Evolutionary conservation across 1,140 invertebrate species (phyloP), one percentile per base, ranked within the genome.

Genomic region (Brachionus rubens): DNA sequence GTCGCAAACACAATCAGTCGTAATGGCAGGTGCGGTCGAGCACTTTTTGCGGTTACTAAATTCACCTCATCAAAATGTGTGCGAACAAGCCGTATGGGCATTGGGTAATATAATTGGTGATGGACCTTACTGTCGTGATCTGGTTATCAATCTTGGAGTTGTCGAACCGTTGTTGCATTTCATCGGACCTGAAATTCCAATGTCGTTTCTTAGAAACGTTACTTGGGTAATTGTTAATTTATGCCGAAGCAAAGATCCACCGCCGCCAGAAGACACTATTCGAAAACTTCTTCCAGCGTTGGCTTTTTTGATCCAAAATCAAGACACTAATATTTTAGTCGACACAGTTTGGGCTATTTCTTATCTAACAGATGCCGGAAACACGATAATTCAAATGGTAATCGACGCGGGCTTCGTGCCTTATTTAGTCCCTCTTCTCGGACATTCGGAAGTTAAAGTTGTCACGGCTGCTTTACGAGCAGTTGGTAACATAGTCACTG

Each of bases 341-440:
- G 96, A 99, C 83, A 98, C 96, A 56, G 93, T 99, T 43, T 99
- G 96, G 97, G 96, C 96, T 28, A 88, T 99, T 77, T 98, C 96
- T 81, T 99, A 99, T 86, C 85, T 99, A 79, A 99, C 96, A 52
- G 96, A 98, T 82, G 93, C 93, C 76, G 96, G 96, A 21, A 98
- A 98, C 83, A 93, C 96, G 78, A 95, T 98, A 86, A 99, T 99
- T 81, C 95, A 98, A 79, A 91, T 98, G 90, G 95, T 99, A 0
- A 96, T 99, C 78, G 95, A 98, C 80, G 94, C 92, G 78, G 91
- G 91, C 50, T 92, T 97, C 48, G 94, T 99, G 54, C 92, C 94
- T 30, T 91, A 91, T 83, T 86, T 99, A 76, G 94, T 99, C 81
- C 94, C 95, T 3, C 87, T 99, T 40, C 87, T 99, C 1, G 93